phyloP scores from a whole-genome alignment of 2,113 vertebrate genomes.

The Pogonocichla stellata region DNA sequence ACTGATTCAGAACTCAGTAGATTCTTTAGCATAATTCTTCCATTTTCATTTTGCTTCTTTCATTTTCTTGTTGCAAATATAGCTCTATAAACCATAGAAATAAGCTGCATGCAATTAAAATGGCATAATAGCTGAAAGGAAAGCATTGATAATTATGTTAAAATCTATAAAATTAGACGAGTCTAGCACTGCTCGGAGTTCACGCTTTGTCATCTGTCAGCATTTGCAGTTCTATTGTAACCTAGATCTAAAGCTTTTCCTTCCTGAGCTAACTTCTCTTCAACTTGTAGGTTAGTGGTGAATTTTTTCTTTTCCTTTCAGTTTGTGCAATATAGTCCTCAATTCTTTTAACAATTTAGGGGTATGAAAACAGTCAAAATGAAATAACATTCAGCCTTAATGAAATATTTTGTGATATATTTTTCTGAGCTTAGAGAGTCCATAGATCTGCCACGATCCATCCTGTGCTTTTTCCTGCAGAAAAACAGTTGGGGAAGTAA shows the following conservation, averaged over 20 bases:
- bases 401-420: not conserved
- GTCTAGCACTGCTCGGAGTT: conserved; percentile 44
- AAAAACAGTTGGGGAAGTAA: not conserved
- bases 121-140: conserved; percentile 72
- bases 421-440: not conserved
- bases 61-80: conserved; percentile 72
- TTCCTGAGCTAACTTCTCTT: conserved; percentile 21
- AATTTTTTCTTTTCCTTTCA: not conserved
- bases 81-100: conserved; percentile 74
- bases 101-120: conserved; percentile 76
- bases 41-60: conserved; percentile 74
- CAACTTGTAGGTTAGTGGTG: not conserved
- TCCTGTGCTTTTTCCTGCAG: not conserved
- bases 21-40: conserved; percentile 79
- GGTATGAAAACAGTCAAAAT: not conserved
- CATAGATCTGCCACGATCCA: not conserved
- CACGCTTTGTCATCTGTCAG: conserved; percentile 63
- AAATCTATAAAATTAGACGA: conserved; percentile 72
- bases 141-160: conserved; percentile 79
- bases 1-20: conserved; percentile 69
- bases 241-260: conserved; percentile 33
- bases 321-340: not conserved
- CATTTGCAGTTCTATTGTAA: conserved; percentile 49
- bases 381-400: conserved; percentile 6
- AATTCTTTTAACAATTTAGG: not conserved